A percentile compares a stretch with the other conserved stretches of the same genome.
phyloP scores from a whole-genome alignment of 1,140 invertebrate species.

The Eufriesea mexicana region DNA sequence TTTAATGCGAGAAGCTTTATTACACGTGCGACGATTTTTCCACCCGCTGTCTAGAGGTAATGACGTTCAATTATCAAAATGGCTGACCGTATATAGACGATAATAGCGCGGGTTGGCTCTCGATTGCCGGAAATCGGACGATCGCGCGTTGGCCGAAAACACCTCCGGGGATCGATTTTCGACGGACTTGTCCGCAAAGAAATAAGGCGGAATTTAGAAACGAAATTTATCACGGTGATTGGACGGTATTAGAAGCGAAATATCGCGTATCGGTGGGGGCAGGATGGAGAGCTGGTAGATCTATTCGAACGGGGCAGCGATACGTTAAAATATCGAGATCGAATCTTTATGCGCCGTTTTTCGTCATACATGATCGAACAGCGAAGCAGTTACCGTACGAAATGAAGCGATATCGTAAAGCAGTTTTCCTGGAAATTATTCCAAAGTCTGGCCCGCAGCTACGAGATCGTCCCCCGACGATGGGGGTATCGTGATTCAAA shows the following conservation, averaged over 20 bases:
- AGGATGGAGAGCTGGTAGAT: too few species aligned
- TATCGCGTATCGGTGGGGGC: too few species aligned
- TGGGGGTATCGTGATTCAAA: conserved; percentile 8
- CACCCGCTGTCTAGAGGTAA: neutral
- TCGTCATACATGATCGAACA: neutral
- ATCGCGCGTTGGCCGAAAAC: too few species aligned
- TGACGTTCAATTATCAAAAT: conserved; percentile 55
- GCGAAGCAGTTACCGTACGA: too few species aligned
- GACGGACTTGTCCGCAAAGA: too few species aligned
- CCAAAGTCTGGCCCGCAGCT: neutral
- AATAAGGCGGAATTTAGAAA: too few species aligned
- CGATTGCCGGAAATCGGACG: neutral
- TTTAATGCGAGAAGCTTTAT: conserved; percentile 54
- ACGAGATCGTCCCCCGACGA: neutral
- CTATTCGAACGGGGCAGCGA: too few species aligned
- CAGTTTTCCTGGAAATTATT: neutral
- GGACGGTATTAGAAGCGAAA: too few species aligned
- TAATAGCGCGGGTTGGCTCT: conserved; percentile 19
- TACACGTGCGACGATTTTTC: conserved; percentile 37
- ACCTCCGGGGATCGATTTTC: too few species aligned
- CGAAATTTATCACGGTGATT: too few species aligned
- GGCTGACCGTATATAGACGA: neutral
- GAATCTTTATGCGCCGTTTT: neutral
- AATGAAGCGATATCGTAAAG: neutral
- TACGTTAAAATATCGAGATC: neutral